Conservation (phyloP, 1,140 invertebrate genomes). For the Drosophila varians region DNA sequence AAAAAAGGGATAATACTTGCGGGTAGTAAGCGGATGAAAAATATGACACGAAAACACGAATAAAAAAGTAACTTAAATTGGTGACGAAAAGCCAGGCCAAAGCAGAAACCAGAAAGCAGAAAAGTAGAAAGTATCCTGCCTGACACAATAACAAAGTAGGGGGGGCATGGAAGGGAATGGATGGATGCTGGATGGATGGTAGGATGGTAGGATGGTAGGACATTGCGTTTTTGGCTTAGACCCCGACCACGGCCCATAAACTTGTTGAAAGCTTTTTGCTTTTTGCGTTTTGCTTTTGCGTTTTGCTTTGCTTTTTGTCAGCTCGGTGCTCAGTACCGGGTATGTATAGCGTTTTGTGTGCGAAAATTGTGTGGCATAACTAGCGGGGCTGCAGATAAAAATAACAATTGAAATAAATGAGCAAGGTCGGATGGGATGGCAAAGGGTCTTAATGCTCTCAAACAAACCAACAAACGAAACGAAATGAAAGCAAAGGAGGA, state of each 20-base stretch:
- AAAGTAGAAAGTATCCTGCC: constrained; percentile 18
- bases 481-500: background rate
- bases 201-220: background rate
- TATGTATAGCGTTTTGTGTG: background rate
- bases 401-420: constrained; percentile 76
- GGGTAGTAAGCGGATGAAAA: constrained; percentile 5
- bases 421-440: constrained; percentile 24
- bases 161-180: no score
- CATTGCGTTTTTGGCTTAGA: constrained; percentile 23
- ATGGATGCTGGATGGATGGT: background rate
- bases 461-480: background rate
- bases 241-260: constrained; percentile 38
- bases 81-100: constrained; percentile 40
- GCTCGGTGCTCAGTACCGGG: background rate
- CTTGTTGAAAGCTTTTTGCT: constrained; percentile 32
- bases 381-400: constrained; percentile 67
- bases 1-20: background rate
- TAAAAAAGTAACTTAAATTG: constrained; percentile 43
- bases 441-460: background rate
- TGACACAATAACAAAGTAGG: constrained; percentile 38
- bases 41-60: constrained; percentile 27
- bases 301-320: background rate
- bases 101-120: constrained; percentile 3
- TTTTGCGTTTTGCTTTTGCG: no score
- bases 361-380: constrained; percentile 62